Evolutionary conservation across 2,113 vertebrate genomes (phyloP), one percentile per base, ranked within the genome.

Genomic region (Argyrosomus japonicus): DNA sequence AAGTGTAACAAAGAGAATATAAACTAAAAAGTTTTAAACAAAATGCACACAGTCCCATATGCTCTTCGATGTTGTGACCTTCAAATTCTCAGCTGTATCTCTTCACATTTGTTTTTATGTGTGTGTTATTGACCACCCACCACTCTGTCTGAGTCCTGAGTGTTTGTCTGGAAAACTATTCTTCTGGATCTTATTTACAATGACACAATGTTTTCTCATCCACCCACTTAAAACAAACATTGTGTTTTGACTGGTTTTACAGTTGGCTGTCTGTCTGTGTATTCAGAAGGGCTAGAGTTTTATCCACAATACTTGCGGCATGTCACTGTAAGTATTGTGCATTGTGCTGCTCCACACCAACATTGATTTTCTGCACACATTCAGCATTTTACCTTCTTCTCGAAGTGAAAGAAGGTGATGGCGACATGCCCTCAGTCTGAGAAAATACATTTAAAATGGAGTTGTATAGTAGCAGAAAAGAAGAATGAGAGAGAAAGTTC

Each of bases 401-500:
- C 36, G 18, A 77, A 50, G 51, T 54, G 36, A 75, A 74, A 73
- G 62, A 25, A 62, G 5, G 43, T 58, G 12, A 40, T 1, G 3
- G 70, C 75, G 25, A 23, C 51, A 54, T 32, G 43, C 73, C 50
- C 65, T 85, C 50, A 10, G 61, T 70, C 54, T 77, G 40, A 75
- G 68, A 57, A 70, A 72, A 79, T 79, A 60, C 63, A 78, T 87
- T 40, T 21, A 63, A 83, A 68, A 60, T 75, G 58, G 54, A 82
- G 15, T 56, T 68, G 23, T 56, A 54, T 77, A 68, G 32, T 47
- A 4, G 51, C 27, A 13, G 43, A 45, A 61, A 69, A 57, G 50
- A 71, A 29, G 56, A 48, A 47, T 45, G 61, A 76, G 18, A 63
- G 54, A 68, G 47, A 62, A 40, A 75, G 77, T 85, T 76, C 29